These are phyloP conservation scores for Montipora cactus DNA, from an alignment of 64 coral and sea anemone species.

Conservation along the genomic window DNA sequence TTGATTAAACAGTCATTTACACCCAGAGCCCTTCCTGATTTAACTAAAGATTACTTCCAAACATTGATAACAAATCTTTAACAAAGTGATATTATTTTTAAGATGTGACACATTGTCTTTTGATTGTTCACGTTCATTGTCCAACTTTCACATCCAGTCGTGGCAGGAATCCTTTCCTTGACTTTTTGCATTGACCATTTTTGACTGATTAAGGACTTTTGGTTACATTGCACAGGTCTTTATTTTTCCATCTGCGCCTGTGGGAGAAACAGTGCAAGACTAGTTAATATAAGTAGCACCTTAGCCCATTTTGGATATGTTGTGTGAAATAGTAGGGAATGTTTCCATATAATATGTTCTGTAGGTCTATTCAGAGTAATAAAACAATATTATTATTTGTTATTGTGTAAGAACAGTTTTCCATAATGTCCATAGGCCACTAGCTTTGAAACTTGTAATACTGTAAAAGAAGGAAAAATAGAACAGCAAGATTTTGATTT, in stretches of 20 bases:
- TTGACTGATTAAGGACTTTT: constrained; percentile 25
- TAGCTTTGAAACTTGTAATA: neutral
- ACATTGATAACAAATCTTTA: neutral
- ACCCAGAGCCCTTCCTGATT: neutral
- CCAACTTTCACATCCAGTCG: neutral
- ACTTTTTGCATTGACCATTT: neutral
- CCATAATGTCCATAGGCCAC: neutral
- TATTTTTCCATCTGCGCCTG: constrained; percentile 37
- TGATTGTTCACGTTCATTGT: neutral
- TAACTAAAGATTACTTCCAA: neutral
- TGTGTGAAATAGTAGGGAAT: neutral
- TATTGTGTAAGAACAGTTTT: neutral
- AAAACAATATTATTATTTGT: neutral
- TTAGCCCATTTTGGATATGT: neutral
- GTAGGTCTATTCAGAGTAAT: neutral
- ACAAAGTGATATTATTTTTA: too few relatives aligned
- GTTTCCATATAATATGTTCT: neutral
- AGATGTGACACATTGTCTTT: too few relatives aligned
- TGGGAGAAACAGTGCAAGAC: constrained; percentile 34
- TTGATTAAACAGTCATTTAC: too few relatives aligned
- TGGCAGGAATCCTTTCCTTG: neutral
- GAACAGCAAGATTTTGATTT: neutral
- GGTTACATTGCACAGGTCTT: constrained; percentile 45
- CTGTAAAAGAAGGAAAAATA: neutral
- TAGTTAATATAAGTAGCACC: neutral